phyloP scores from a whole-genome alignment of 2,888 invertebrate species.

The Diarsia dahlii region DNA sequence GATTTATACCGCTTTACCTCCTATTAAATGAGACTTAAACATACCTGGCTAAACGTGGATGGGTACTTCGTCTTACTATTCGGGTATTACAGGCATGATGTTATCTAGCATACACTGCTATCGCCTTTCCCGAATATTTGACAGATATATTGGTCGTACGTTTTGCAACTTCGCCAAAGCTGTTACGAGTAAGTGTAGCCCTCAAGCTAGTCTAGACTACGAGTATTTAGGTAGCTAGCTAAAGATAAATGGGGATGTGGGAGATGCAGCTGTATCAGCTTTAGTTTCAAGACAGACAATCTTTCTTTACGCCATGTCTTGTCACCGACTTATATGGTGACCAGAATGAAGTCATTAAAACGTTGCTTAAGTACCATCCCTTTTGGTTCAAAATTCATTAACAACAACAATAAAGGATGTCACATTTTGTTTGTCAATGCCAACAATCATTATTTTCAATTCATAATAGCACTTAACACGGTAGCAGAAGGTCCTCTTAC shows the following conservation, averaged over 20 bases:
- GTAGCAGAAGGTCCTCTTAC: constrained; percentile 44
- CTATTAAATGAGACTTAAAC: background rate
- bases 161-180: constrained; percentile 24
- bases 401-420: constrained; percentile 30
- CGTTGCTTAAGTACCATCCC: background rate
- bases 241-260: constrained; percentile 31
- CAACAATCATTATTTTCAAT: constrained; percentile 52
- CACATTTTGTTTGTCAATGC: constrained; percentile 47
- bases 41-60: background rate
- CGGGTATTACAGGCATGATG: background rate
- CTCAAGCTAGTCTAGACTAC: constrained; percentile 4
- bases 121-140: background rate
- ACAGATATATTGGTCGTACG: constrained; percentile 15
- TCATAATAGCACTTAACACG: constrained; percentile 61
- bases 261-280: constrained; percentile 3
- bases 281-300: background rate
- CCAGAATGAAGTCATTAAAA: background rate
- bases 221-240: constrained; percentile 1
- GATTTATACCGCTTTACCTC: no score
- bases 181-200: constrained; percentile 23
- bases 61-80: no score
- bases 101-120: background rate
- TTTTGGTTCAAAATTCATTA: constrained; percentile 12
- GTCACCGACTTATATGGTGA: background rate
- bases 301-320: background rate